A percentile compares a stretch with the other conserved stretches of the same genome.
Conservation (phyloP, 1,140 invertebrate genomes). For the Caenorhabditis remanei region DNA sequence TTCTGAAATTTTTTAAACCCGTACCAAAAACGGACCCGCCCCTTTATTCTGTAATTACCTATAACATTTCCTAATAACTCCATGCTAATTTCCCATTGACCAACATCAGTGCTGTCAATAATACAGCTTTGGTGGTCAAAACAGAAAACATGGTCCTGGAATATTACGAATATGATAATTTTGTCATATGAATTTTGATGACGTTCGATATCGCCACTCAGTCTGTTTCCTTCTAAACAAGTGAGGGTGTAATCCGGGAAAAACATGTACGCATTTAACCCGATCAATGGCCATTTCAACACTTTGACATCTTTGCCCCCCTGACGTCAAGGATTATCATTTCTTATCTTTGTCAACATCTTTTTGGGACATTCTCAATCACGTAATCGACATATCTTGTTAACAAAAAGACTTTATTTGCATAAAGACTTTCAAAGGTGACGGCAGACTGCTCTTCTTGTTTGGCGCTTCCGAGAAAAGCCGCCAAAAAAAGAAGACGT, state of each 20-base stretch:
- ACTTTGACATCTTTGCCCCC: not conserved
- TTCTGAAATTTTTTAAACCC: too few relatives aligned
- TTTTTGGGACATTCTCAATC: not conserved
- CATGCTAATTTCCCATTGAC: not conserved
- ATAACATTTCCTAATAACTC: not conserved
- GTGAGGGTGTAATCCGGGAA: conserved; percentile 11
- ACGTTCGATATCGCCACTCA: not conserved
- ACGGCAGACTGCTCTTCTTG: not conserved
- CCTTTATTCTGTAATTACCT: not conserved
- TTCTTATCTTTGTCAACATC: conserved; percentile 25
- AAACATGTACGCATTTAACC: not conserved
- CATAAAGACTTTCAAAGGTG: conserved; percentile 49
- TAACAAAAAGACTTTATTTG: conserved; percentile 55
- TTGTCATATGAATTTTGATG: conserved; percentile 27
- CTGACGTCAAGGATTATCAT: conserved; percentile 50
- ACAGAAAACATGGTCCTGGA: not conserved
- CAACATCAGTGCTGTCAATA: not conserved
- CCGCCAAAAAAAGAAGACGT: not conserved
- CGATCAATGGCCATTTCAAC: conserved; percentile 26
- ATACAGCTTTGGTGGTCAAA: not conserved
- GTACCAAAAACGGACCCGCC: conserved; percentile 4
- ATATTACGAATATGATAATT: conserved; percentile 47
- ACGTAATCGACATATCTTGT: conserved; percentile 4
- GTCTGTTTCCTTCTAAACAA: conserved; percentile 35
- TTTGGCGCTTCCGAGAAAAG: not conserved